These are phyloP conservation scores for Parambassis ranga DNA, from an alignment of 2,797 vertebrate genomes.

Conservation along the genomic window DNA sequence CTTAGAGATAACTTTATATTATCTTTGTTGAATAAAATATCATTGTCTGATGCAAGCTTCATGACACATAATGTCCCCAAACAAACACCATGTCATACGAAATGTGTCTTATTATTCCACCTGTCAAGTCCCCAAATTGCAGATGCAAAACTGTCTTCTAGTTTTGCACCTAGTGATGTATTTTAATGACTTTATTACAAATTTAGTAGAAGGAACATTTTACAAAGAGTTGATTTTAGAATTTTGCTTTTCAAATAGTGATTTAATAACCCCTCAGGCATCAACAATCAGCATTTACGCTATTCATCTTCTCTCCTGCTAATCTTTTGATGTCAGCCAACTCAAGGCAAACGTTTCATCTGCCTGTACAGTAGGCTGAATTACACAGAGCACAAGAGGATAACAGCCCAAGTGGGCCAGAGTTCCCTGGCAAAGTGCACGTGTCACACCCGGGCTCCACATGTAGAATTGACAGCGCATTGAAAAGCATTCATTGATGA, in stretches of 20 bases:
- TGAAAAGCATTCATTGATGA: conserved; percentile 38
- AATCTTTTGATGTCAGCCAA: not conserved
- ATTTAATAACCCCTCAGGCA: conserved; percentile 16
- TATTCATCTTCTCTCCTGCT: conserved; percentile 8
- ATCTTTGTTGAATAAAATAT: no score
- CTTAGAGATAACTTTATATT: no score
- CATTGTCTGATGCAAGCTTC: no score
- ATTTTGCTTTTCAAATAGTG: not conserved
- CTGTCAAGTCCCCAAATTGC: not conserved
- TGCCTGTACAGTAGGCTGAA: no score
- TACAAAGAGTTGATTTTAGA: not conserved
- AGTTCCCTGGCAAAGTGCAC: conserved; percentile 11
- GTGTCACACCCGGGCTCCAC: not conserved
- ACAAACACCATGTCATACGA: not conserved
- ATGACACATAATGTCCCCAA: no score
- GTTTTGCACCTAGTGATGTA: no score
- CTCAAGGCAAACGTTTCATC: no score
- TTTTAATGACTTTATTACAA: not conserved
- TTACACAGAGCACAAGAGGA: not conserved
- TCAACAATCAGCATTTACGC: conserved; percentile 14
- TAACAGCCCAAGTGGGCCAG: conserved; percentile 14
- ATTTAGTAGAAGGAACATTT: conserved; percentile 2
- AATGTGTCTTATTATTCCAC: not conserved
- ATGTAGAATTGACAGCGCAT: conserved; percentile 15
- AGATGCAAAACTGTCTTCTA: not conserved